Base-by-base conservation (phyloP, 2,888 invertebrate genomes). In the Troides aeacus region DNA sequence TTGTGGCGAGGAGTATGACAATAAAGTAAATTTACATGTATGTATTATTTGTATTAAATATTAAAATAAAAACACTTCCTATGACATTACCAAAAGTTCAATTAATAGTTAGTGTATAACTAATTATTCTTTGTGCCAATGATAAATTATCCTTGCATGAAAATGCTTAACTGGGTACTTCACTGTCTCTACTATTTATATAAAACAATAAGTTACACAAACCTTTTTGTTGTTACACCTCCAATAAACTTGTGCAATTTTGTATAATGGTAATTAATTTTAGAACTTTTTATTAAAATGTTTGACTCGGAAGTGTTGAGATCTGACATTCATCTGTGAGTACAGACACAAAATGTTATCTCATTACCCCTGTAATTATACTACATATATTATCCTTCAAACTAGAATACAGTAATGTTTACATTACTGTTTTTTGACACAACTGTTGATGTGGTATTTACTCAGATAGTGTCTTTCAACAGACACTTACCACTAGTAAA, bases 1-100 rank as follows among this genome's bases (percentile, higher is more conserved):
- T 74, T 95, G 95, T 84, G 95, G 95, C 21, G 94, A 93, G 70
- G 95, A 95, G 79, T 95, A 94, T 82, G 92, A 94, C 62, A 93
- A 95, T 70, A 95, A 95, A 84, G 94, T 94, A 68, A 95, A 95
- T 84, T 84, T 95, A 74, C 93, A 94, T 83, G 93, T 93, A 84
- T 86, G 89, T 90, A 75, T 64, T 61, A 53, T 53, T 50, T 50
- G 6, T 1, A n/a, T n/a, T n/a, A n/a, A 53, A 53, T 18, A 53
- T n/a, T 46, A 46, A 46, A 30, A 30, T 4, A 30, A 46, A 3
- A 46, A 4, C 4, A 18, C 17, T 2, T 18, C 5, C 15, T 17
- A 50, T 17, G 15, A 50, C 18, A 53, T n/a, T 53, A n/a, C n/a
- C 15, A 53, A 53, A n/a, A 53, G 53, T 53, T 53, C 53, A 18